These are phyloP conservation scores for Uromys caudimaculatus DNA, from an alignment of 2,797 vertebrate species.

Conservation along the genomic window DNA sequence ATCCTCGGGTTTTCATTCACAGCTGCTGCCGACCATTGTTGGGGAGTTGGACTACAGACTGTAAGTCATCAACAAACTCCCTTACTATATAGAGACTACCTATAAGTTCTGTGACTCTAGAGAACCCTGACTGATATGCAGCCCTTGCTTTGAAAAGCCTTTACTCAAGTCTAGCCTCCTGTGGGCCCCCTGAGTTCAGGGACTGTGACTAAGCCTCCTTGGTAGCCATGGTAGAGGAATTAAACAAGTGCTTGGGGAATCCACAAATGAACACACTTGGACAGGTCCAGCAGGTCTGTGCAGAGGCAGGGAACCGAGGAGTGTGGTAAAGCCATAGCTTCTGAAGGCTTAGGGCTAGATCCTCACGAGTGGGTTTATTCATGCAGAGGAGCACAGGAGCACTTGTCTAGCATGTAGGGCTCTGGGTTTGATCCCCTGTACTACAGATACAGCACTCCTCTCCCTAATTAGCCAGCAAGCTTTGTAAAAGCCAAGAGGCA, in stretches of 20 bases:
- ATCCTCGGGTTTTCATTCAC: too few relatives aligned
- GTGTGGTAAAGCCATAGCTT: background rate
- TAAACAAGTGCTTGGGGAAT: background rate
- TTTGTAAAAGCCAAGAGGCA: background rate
- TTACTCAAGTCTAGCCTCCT: background rate
- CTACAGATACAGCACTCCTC: background rate
- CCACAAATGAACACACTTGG: background rate
- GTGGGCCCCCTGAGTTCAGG: background rate
- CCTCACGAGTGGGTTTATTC: background rate
- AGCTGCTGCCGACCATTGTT: too few relatives aligned
- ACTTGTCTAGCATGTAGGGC: background rate
- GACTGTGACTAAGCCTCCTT: background rate
- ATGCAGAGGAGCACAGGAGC: background rate
- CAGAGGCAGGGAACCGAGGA: background rate
- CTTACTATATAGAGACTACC: too few relatives aligned
- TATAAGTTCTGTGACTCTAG: too few relatives aligned
- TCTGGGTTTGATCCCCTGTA: background rate
- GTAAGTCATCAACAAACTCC: too few relatives aligned
- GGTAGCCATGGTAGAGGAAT: background rate
- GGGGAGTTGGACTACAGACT: too few relatives aligned
- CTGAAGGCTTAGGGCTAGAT: background rate
- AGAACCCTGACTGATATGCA: too few relatives aligned
- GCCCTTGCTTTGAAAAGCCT: constrained; percentile 41
- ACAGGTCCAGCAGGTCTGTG: background rate
- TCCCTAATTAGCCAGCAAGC: background rate